phyloP scores from a whole-genome alignment of 1,140 invertebrate genomes.

The Drosophila rhopaloa region DNA sequence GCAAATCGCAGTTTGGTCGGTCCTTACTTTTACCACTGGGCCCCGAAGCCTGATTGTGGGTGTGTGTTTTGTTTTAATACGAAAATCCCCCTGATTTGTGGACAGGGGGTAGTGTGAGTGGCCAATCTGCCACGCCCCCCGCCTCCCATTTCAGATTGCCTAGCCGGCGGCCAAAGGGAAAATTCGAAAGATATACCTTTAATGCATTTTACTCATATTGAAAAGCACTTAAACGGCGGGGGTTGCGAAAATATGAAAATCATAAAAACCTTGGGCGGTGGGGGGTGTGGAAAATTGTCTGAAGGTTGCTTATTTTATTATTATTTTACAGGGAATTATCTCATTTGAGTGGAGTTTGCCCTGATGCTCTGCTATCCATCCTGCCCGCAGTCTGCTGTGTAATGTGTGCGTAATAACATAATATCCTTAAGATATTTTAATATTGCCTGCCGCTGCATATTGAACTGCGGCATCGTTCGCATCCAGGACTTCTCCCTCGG shows the following conservation, averaged over 20 bases:
- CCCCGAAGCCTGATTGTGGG: conserved; percentile 31
- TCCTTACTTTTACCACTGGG: conserved; percentile 20
- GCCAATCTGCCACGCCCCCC: conserved; percentile 33
- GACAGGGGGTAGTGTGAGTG: conserved; percentile 12
- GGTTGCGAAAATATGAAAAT: conserved; percentile 78
- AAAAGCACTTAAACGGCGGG: conserved; percentile 75
- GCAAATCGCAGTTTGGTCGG: conserved; percentile 33
- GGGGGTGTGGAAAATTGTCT: background rate
- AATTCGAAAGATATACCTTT: conserved; percentile 60
- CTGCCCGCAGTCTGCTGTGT: conserved; percentile 47
- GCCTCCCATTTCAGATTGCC: conserved; percentile 6
- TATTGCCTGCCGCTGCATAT: conserved; percentile 81
- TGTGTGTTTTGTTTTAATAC: conserved; percentile 68
- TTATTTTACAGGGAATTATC: conserved; percentile 84
- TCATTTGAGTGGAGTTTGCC: conserved; percentile 79
- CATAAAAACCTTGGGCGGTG: conserved; percentile 50
- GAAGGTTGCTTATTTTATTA: conserved; percentile 79
- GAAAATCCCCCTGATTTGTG: conserved; percentile 59
- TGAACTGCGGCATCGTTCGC: conserved; percentile 69
- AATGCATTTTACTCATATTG: conserved; percentile 81
- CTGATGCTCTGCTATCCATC: conserved; percentile 8
- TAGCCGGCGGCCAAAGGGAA: conserved; percentile 59
- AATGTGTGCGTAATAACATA: conserved; percentile 83
- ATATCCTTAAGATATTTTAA: conserved; percentile 84
- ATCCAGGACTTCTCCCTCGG: conserved; percentile 6